phyloP scores from a whole-genome alignment of 2,888 invertebrate species.

The Cecidostiba fungosa region DNA sequence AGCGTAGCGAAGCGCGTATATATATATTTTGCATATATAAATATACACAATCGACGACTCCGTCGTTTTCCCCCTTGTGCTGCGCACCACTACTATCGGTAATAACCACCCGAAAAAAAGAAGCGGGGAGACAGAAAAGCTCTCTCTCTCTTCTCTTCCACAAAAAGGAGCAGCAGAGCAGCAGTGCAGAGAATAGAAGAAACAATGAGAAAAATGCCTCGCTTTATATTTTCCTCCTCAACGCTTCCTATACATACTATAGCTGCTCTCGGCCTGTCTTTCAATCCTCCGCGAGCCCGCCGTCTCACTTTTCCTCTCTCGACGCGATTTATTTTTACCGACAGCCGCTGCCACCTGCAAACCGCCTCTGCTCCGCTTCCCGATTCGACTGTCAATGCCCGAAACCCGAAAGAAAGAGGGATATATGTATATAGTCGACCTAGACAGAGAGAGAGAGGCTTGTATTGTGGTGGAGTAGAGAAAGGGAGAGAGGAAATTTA shows the following conservation, averaged over 20 bases:
- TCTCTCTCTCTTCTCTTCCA: not conserved
- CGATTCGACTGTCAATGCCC: conserved; percentile 42
- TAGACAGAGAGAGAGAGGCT: conserved; percentile 9
- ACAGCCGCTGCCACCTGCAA: conserved; percentile 52
- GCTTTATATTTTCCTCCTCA: conserved; percentile 26
- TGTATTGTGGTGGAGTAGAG: conserved; percentile 17
- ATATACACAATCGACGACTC: conserved; percentile 10
- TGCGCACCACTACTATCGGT: not conserved
- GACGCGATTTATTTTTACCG: conserved; percentile 57
- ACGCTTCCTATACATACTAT: conserved; percentile 16
- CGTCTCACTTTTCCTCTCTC: conserved; percentile 16
- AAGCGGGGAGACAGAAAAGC: not conserved
- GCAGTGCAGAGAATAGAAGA: not conserved
- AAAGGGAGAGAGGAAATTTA: conserved; percentile 52
- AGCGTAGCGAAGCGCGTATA: not conserved
- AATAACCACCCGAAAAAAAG: not conserved
- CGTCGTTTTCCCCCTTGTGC: not conserved
- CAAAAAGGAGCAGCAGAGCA: not conserved
- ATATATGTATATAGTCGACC: not conserved
- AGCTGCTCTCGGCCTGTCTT: not conserved
- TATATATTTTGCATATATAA: conserved; percentile 11
- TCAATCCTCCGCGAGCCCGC: conserved; percentile 11
- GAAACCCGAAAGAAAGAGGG: conserved; percentile 35
- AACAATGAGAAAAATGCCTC: conserved; percentile 37
- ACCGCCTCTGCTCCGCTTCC: conserved; percentile 32